phyloP scores from a whole-genome alignment of 2,888 invertebrate genomes.

The Glaucopsyche alexis region DNA sequence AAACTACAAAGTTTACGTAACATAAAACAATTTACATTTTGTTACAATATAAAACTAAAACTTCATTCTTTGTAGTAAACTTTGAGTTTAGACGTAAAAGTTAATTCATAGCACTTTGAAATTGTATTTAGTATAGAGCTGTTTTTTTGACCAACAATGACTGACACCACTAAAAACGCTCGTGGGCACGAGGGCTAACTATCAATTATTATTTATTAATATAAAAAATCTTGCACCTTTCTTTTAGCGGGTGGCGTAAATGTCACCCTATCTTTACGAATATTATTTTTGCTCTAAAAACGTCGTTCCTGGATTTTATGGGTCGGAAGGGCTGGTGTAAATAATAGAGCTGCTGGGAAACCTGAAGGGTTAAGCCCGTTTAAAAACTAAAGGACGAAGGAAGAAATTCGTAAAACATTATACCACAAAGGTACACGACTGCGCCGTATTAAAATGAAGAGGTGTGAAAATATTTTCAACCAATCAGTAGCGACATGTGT shows the following conservation, averaged over 20 bases:
- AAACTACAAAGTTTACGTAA: background rate
- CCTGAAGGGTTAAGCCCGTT: slow-evolving; percentile 2
- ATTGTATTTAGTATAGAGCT: too few relatives aligned
- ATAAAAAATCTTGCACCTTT: background rate
- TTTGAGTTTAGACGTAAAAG: background rate
- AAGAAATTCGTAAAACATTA: background rate
- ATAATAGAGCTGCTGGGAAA: slow-evolving; percentile 7
- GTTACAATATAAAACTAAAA: background rate
- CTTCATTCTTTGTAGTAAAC: slow-evolving; percentile 1
- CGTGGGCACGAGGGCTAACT: too few relatives aligned
- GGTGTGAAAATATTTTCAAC: too few relatives aligned
- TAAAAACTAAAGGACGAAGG: background rate
- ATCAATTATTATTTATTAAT: too few relatives aligned
- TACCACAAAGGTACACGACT: background rate
- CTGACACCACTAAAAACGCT: too few relatives aligned
- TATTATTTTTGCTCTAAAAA: background rate
- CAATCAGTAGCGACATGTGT: too few relatives aligned
- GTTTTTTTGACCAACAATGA: too few relatives aligned
- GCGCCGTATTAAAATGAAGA: background rate
- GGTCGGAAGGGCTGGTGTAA: background rate
- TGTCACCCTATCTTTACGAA: background rate
- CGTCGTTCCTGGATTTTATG: background rate
- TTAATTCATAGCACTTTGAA: too few relatives aligned
- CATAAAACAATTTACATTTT: background rate
- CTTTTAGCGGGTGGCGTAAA: background rate